Base-by-base conservation (phyloP, 1,140 invertebrate species). In the Centruroides vittatus region DNA sequence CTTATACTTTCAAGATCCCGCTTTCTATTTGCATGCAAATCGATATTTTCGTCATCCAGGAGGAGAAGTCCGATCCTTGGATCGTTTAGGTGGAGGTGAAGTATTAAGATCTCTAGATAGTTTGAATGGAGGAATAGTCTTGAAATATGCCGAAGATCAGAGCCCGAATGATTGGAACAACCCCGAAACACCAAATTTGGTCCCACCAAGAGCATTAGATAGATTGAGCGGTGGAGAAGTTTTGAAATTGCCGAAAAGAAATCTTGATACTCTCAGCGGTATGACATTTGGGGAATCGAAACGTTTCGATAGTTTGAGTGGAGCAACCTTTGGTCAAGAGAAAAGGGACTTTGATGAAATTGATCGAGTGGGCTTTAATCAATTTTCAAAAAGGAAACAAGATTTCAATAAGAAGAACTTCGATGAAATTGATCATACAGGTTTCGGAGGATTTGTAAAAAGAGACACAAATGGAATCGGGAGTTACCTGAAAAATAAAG, bases 281-380 rank as follows among this genome's bases (percentile, higher is more conserved):
- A 60, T 63, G 62, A 57, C 62, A 23, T 63, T 63, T 12, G 62
- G 62, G 9, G 10, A 53, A n/a, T 59, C 57, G 36, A 64, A 64
- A 53, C 47, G 46, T 53, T 58, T 64, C 47, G 63, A 64, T 35
- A 55, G 50, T 6, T 53, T 64, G 9, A 64, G 57, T 23, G 63
- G 63, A 3, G 54, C 57, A 5, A 61, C 60, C 11, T 64, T 64
- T 47, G 76, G 59, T 81, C 80, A 69, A 5, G 71, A 67, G 41
- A 81, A 81, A 70, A 73, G 76, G 54, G 81, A 82, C 69, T 82
- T 83, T 35, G 77, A 81, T 64, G 80, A 82, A 66, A 82, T 82
- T 63, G 80, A 83, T 69, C 73, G 76, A 12, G 76, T 76, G 62
- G 80, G 79, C 41, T 82, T 81, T 65, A 75, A 76, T n/a, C 77